Evolutionary conservation across 2,797 vertebrate species (phyloP).

Genomic region (Anomalospiza imberbis): DNA sequence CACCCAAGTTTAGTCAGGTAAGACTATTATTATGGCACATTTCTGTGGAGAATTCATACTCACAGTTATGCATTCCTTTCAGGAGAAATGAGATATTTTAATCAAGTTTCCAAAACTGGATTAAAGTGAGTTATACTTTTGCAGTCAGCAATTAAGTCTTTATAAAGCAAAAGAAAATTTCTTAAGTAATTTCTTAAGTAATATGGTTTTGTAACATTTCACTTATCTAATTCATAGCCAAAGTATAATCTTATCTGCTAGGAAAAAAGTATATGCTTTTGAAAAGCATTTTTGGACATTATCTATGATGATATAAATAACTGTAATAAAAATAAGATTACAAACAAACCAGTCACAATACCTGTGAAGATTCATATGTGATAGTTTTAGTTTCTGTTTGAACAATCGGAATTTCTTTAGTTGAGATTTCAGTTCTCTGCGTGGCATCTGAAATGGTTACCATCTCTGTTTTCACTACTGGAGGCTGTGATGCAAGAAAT

Average conservation of each 20-base stretch:
- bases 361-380: slow-evolving; percentile 97
- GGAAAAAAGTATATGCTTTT: neutral
- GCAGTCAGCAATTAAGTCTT: neutral
- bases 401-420: slow-evolving; percentile 99
- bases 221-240: neutral
- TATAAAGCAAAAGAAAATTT: neutral
- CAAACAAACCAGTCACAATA: slow-evolving; percentile 50
- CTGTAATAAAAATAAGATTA: neutral
- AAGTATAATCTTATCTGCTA: neutral
- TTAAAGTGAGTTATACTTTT: neutral
- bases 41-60: neutral
- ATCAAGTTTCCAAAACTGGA: neutral
- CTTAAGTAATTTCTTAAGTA: neutral
- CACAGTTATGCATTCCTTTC: neutral
- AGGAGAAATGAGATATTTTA: neutral
- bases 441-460: slow-evolving; percentile 98
- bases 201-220: neutral
- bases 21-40: neutral
- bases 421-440: slow-evolving; percentile 97
- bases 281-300: neutral
- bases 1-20: neutral
- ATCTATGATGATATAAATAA: neutral
- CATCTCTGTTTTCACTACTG: slow-evolving; percentile 99
- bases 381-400: slow-evolving; percentile 99
- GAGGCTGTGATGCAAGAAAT: slow-evolving; percentile 83